A percentile compares a stretch with the other conserved stretches of the same genome.
phyloP scores from a whole-genome alignment of 2,113 vertebrate species.

The Xenus cinereus region DNA sequence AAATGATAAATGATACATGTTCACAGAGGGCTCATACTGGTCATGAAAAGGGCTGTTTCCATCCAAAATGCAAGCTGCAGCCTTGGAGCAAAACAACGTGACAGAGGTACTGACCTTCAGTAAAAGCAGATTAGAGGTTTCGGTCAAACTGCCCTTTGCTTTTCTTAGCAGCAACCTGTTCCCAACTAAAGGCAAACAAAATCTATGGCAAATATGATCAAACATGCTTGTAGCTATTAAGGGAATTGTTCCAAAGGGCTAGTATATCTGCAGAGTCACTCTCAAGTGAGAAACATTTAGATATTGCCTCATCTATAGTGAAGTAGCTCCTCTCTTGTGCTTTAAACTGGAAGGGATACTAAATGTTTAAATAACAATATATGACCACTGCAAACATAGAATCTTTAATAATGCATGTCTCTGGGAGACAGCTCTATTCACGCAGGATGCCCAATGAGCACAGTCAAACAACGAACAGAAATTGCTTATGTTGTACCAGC shows the following conservation, averaged over 20 bases:
- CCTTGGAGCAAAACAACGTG: background rate
- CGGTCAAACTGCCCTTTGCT: background rate
- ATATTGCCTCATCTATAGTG: background rate
- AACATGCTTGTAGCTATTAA: background rate
- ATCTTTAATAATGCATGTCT: background rate
- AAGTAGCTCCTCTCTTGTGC: background rate
- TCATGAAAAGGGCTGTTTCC: slow-evolving; percentile 32
- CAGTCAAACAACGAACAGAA: background rate
- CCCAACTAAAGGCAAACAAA: background rate
- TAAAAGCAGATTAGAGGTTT: slow-evolving; percentile 2
- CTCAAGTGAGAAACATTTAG: background rate
- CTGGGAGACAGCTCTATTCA: background rate
- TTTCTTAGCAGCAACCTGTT: slow-evolving; percentile 4
- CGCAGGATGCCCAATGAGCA: background rate
- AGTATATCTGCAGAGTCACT: background rate
- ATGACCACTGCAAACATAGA: background rate
- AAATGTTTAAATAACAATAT: background rate
- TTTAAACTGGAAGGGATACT: background rate
- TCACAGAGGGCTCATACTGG: slow-evolving; percentile 28
- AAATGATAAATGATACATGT: slow-evolving; percentile 61
- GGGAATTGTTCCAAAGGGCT: background rate
- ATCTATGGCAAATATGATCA: background rate
- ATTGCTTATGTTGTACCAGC: background rate
- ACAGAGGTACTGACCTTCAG: slow-evolving; percentile 6
- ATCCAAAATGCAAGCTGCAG: slow-evolving; percentile 20